Evolutionary conservation across 64 coral and sea anemone species (phyloP), one percentile per base, ranked within the genome.

Genomic region (Pocillopora damicornis): DNA sequence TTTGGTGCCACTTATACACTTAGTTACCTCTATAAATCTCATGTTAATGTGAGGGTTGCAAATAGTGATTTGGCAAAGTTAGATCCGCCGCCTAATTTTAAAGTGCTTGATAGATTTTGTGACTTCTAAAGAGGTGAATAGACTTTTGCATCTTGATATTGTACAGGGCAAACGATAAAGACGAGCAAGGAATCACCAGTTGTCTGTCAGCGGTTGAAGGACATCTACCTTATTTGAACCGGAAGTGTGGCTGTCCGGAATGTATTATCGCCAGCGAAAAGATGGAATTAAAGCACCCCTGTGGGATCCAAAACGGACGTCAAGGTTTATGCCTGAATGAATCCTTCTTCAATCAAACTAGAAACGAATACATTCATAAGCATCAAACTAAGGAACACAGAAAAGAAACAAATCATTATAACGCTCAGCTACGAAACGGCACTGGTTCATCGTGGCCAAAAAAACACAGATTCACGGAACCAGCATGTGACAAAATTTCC

Each of bases 181-280:
- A 16, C 75, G 17, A 2, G 20, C 37, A 9, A 10, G 17, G 38
- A 57, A n/a, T 45, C 57, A 17, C 35, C 17, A 22, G 35, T 37
- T n/a, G 37, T 71, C 22, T 23, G 22, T 23, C 20, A 71, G n/a
- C 20, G 8, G 4, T n/a, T 77, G 75, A 4, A 77, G 56, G 37
- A 9, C 56, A 58, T 57, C 57, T 57, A 3, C 75, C 75, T 9
- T 77, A 57, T 20, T 77, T 15, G 37, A 17, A 37, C 56, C 42
- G 75, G 22, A 77, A 77, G 57, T 77, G 75, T 77, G 37, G 75
- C 75, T 77, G 75, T 57, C 37, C 75, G 3, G 75, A 77, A 77
- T 77, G 75, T 77, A 77, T 77, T 10, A 77, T 77, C 75, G 75
- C 75, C 75, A 22, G 37, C 9, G 37, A 77, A 37, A 58, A 37